Percentiles rank a stretch among this genome's conserved stretches.
Conservation (phyloP, 1,140 invertebrate genomes). For the Conus betulinus region DNA sequence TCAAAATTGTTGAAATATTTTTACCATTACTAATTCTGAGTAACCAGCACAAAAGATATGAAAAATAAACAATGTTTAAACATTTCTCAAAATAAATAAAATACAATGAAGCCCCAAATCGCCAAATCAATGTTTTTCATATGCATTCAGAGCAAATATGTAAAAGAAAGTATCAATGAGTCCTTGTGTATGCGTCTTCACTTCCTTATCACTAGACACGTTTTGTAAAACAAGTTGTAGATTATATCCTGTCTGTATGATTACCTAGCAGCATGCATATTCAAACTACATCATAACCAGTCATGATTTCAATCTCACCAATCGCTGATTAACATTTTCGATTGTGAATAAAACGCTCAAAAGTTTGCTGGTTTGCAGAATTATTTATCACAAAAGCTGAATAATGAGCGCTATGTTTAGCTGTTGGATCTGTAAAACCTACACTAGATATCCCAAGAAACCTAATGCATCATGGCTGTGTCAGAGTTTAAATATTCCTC, state of each 20-base stretch:
- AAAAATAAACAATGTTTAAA: not conserved
- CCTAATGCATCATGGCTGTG: no score
- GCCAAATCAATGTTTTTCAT: not conserved
- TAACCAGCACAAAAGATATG: not conserved
- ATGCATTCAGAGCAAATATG: not conserved
- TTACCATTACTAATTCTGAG: not conserved
- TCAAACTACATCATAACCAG: not conserved
- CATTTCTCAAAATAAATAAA: not conserved
- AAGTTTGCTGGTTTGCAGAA: no score
- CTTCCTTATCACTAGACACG: not conserved
- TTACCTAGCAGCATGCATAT: no score
- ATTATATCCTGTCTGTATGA: not conserved
- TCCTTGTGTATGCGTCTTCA: not conserved
- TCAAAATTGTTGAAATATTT: not conserved
- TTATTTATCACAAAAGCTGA: no score
- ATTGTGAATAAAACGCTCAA: not conserved
- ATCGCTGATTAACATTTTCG: not conserved
- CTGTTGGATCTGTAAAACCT: no score
- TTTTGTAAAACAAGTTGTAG: not conserved
- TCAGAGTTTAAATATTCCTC: no score
- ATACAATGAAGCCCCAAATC: not conserved
- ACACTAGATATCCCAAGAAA: no score
- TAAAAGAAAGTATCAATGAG: not conserved
- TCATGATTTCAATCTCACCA: not conserved
- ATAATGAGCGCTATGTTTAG: no score